Base-by-base conservation (phyloP, 1,140 invertebrate species). In the Brachionus plicatilis region DNA sequence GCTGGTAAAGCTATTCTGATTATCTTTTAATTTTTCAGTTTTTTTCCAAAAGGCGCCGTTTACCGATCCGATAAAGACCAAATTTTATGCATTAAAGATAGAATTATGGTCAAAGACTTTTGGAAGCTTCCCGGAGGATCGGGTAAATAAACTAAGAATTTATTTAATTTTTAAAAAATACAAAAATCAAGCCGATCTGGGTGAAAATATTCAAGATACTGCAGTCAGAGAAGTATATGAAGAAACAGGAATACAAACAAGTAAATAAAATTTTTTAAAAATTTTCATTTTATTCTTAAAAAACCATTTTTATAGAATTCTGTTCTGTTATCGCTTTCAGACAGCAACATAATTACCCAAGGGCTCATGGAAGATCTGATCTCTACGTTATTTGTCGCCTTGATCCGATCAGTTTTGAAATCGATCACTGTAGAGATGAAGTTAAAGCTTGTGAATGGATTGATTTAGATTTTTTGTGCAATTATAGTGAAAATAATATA, bases 221-320 rank as follows among this genome's bases (percentile, higher is more conserved):
- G 94, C 93, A 2, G 91, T 93, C 47, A 91, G 95, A 87, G 95
- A 97, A 91, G 94, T 97, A 1, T 90, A 92, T 47, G 96, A 97
- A 91, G 95, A 97, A 90, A 97, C 95, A 1, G 94, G 94, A 75
- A 91, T 97, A 47, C 88, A 92, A 85, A 91, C 93, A 85, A 87
- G 88, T 88, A 85, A 84, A 85, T 60, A 83, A 56, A 56, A 50
- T 33, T 37, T n/a, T 11, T 4, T 66, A 56, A 60, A 66, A 65
- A 56, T 65, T 37, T 56, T 33, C 0, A 29, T 29, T 29, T 14
- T 33, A 1, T 70, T 70, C 29, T 33, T 0, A 29, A 29, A 29
- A 60, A 6, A 20, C 27, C 86, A 60, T 85, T 83, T 37, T 86
- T 86, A 37, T 85, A 24, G 91, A 92, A 85, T 96, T 96, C 88